Conservation (phyloP, 92 coral and sea anemone genomes). For the Phymanthus crucifer region DNA sequence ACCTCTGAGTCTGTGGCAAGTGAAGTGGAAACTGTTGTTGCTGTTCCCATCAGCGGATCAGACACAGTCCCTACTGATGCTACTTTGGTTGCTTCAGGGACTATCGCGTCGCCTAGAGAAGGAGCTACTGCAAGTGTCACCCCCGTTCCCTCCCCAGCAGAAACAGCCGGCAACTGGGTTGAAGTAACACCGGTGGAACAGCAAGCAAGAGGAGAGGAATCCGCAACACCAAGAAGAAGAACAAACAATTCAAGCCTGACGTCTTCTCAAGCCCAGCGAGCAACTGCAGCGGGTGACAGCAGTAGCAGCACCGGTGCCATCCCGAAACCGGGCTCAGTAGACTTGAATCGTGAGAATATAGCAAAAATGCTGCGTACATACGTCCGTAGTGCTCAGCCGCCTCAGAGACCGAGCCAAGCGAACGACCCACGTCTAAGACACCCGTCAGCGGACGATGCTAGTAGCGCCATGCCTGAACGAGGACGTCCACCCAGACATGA, state of each 20-base stretch:
- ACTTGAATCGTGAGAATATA: slow-evolving; percentile 25
- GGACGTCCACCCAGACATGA: slow-evolving; percentile 33
- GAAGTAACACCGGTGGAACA: background rate
- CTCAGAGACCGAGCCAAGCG: slow-evolving; percentile 32
- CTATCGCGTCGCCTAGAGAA: slow-evolving; percentile 29
- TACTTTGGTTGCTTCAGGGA: slow-evolving; percentile 23
- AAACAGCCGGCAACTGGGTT: background rate
- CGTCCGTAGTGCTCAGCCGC: slow-evolving; percentile 32
- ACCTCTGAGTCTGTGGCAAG: background rate
- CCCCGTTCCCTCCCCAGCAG: slow-evolving; percentile 39
- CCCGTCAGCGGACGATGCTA: slow-evolving; percentile 1
- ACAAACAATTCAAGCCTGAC: background rate
- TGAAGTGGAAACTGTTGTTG: slow-evolving; percentile 34
- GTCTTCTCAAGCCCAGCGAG: slow-evolving; percentile 3
- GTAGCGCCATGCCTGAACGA: slow-evolving; percentile 9
- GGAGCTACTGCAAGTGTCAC: slow-evolving; percentile 29
- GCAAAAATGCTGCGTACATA: slow-evolving; percentile 30
- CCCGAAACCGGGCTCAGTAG: slow-evolving; percentile 16
- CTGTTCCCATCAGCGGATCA: slow-evolving; percentile 37
- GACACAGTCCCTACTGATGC: slow-evolving; percentile 15
- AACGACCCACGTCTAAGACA: slow-evolving; percentile 23
- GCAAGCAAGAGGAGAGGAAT: slow-evolving; percentile 4
- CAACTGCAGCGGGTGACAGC: background rate
- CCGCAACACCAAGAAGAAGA: background rate
- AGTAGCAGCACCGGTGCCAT: slow-evolving; percentile 24